These are phyloP conservation scores for Dascillus cervinus DNA, from an alignment of 2,888 invertebrate species.

Conservation along the genomic window DNA sequence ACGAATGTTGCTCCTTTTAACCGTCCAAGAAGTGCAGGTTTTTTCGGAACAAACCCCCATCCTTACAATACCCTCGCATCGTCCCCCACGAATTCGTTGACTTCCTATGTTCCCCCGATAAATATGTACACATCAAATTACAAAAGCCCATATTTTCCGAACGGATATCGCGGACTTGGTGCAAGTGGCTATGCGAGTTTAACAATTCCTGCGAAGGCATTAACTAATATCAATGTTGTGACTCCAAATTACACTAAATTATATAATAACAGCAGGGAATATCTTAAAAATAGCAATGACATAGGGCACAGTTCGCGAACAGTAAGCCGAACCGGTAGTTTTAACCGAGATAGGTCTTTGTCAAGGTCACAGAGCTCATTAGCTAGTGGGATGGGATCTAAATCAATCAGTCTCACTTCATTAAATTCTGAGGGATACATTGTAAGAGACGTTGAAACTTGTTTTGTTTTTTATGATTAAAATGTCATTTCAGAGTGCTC, in stretches of 20 bases:
- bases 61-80: conserved; percentile 12
- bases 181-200: conserved; percentile 62
- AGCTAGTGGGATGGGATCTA: conserved; percentile 39
- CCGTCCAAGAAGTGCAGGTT: conserved; percentile 22
- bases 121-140: conserved; percentile 30
- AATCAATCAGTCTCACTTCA: conserved; percentile 60
- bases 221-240: conserved; percentile 46
- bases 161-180: conserved; percentile 49
- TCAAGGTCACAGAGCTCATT: conserved; percentile 34
- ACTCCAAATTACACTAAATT: conserved; percentile 42
- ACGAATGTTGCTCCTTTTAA: conserved; percentile 16
- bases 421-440: conserved; percentile 77
- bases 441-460: no score
- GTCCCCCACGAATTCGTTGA: conserved; percentile 24
- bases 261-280: conserved; percentile 35
- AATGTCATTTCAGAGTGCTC: conserved; percentile 74
- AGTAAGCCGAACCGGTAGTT: conserved; percentile 27
- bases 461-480: no score
- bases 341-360: conserved; percentile 32
- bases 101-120: conserved; percentile 9
- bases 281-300: conserved; percentile 37
- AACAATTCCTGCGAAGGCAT: conserved; percentile 52
- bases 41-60: conserved; percentile 12
- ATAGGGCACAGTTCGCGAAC: conserved; percentile 41
- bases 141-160: conserved; percentile 42